Evolutionary conservation across 2,113 vertebrate species (phyloP).

Genomic region (Oophaga pumilio): DNA sequence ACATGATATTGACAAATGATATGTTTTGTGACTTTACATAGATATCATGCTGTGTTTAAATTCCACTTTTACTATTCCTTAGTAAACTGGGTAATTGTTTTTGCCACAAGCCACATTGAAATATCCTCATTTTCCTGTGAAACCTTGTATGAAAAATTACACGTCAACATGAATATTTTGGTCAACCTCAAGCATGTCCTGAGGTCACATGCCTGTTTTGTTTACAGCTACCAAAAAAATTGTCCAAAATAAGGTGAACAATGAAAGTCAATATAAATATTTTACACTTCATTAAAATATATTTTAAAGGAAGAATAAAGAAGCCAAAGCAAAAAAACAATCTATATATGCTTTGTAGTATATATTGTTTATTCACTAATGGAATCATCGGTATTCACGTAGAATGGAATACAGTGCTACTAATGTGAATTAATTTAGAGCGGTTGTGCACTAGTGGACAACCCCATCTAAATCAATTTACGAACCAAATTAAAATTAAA

Average conservation of each 20-base stretch:
- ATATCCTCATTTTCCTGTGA: constrained; percentile 59
- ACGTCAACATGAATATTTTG: constrained; percentile 60
- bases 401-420: too few species aligned
- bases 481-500: too few species aligned
- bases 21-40: constrained; percentile 62
- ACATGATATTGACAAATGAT: constrained; percentile 69
- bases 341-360: not conserved
- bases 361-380: not conserved
- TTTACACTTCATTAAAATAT: not conserved
- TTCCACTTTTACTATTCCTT: constrained; percentile 56
- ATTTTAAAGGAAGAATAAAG: not conserved
- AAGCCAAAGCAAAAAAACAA: not conserved
- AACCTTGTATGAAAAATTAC: constrained; percentile 53
- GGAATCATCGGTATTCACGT: too few species aligned
- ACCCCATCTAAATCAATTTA: too few species aligned
- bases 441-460: too few species aligned
- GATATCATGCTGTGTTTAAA: constrained; percentile 59
- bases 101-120: constrained; percentile 60
- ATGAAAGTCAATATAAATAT: not conserved
- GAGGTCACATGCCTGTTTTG: constrained; percentile 28
- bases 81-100: constrained; percentile 63
- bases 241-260: not conserved
- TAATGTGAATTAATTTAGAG: too few species aligned
- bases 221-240: not conserved
- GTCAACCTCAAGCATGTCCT: constrained; percentile 66